Conservation (phyloP, 2,888 invertebrate species). For the Hypselothyrea guttata region DNA sequence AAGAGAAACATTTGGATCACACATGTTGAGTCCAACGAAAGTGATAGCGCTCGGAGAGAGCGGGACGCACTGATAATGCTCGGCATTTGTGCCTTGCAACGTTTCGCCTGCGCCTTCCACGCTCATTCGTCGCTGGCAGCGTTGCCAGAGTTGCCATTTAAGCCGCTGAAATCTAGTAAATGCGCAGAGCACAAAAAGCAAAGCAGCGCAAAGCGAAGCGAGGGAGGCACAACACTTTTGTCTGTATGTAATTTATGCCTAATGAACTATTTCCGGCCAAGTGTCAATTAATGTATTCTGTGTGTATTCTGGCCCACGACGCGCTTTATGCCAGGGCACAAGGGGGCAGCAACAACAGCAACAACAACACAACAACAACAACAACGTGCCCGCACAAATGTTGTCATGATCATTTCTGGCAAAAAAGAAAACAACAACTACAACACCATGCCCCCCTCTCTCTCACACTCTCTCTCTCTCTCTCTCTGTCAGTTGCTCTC, state of each 20-base stretch:
- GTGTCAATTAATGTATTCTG: slow-evolving; percentile 78
- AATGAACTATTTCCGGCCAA: slow-evolving; percentile 78
- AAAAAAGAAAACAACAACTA: slow-evolving; percentile 37
- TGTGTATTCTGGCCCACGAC: slow-evolving; percentile 56
- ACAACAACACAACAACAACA: slow-evolving; percentile 41
- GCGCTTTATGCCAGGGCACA: slow-evolving; percentile 42
- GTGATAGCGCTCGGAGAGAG: slow-evolving; percentile 1
- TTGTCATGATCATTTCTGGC: slow-evolving; percentile 71
- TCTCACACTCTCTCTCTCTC: slow-evolving; percentile 9
- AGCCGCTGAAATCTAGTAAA: slow-evolving; percentile 73
- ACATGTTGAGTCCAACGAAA: slow-evolving; percentile 57
- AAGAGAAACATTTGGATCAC: slow-evolving; percentile 68
- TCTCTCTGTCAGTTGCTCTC: slow-evolving; percentile 5
- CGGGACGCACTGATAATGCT: slow-evolving; percentile 41
- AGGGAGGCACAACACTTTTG: slow-evolving; percentile 57
- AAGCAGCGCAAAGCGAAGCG: slow-evolving; percentile 6
- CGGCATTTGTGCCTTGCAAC: slow-evolving; percentile 63
- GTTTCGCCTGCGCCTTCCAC: slow-evolving; percentile 42
- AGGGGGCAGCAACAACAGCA: slow-evolving; percentile 39
- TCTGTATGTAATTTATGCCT: slow-evolving; percentile 78
- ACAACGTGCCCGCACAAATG: slow-evolving; percentile 74
- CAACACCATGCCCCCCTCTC: slow-evolving; percentile 10
- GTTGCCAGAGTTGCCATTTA: slow-evolving; percentile 65
- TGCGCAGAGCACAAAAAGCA: slow-evolving; percentile 50
- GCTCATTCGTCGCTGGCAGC: slow-evolving; percentile 32